Evolutionary conservation across 2,888 invertebrate species (phyloP).

Genomic region (Tipula helvola): DNA sequence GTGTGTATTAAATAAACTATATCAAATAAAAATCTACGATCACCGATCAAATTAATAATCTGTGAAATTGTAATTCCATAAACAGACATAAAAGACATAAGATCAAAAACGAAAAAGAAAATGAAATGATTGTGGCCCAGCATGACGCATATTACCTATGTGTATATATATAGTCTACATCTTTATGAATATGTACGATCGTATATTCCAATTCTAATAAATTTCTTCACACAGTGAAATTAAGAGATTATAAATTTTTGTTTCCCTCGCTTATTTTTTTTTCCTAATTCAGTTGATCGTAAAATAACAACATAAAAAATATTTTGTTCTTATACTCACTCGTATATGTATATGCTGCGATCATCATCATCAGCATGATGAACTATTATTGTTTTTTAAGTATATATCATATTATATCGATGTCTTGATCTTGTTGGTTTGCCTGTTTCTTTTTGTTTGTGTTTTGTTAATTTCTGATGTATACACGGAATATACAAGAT

Average conservation of each 20-base stretch:
- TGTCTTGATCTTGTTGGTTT: neutral
- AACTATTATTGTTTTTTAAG: neutral
- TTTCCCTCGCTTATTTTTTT: neutral
- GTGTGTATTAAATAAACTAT: neutral
- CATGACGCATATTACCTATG: neutral
- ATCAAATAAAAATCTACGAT: neutral
- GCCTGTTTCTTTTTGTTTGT: neutral
- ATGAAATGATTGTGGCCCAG: neutral
- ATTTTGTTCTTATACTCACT: neutral
- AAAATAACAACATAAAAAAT: neutral
- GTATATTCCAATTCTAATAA: neutral
- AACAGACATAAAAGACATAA: neutral
- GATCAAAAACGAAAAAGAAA: neutral
- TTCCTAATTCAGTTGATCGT: neutral
- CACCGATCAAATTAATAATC: constrained; percentile 7
- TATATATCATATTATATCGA: neutral
- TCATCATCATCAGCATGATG: neutral
- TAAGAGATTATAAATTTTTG: neutral
- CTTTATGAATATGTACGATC: neutral
- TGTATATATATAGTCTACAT: neutral
- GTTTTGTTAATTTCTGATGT: neutral
- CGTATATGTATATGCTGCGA: neutral
- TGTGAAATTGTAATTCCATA: constrained; percentile 9
- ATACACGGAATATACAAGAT: neutral
- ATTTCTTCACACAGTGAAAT: constrained; percentile 4